Evolutionary conservation across 2,113 vertebrate species (phyloP), one percentile per base, ranked within the genome.

Genomic region (Spheniscus mendiculus): DNA sequence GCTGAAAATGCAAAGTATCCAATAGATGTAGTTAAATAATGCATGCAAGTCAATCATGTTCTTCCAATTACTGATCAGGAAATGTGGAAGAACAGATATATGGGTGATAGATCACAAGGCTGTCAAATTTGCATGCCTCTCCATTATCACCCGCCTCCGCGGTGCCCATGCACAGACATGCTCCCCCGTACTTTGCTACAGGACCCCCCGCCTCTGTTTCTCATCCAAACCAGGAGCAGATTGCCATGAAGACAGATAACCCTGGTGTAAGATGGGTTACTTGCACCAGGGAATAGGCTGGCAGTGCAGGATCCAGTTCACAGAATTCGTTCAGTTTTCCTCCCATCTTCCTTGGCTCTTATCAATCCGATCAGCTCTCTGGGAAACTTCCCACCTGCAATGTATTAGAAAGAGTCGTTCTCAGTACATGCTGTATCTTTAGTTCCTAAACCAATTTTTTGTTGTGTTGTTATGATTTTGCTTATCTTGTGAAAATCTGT

Each of bases 101-200:
- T 2, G 27, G 21, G 14, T 12, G 27, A 19, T 1, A 47, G 47
- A 18, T 22, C 27, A 2, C 17, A 12, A 1, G 9, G 42, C 40
- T 32, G 21, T 45, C 32, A 4, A 5, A 6, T 9, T 11, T 16
- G 2, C 26, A 5, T 1, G 9, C 7, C 21, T 36, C 52, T 20
- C 36, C 40, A 3, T 12, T 32, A 2, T 30, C 61, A 11, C 34
- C 9, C 2, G 1, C 34, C 50, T 14, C 69, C 0, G 0, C 9
- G 9, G 29, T 21, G 34, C 78, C 36, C 6, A 1, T 2, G 36
- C 15, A 9, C 29, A 40, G 47, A 15, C 1, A 10, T 29, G 55
- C 29, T 56, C 47, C 40, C 50, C 34, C 5, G 13, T 16, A 2
- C 21, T 32, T 34, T 20, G 40, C 40, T 18, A 2, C 56, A 22